Base-by-base conservation (phyloP, 2,888 invertebrate genomes). In the Andrena trimmerana region DNA sequence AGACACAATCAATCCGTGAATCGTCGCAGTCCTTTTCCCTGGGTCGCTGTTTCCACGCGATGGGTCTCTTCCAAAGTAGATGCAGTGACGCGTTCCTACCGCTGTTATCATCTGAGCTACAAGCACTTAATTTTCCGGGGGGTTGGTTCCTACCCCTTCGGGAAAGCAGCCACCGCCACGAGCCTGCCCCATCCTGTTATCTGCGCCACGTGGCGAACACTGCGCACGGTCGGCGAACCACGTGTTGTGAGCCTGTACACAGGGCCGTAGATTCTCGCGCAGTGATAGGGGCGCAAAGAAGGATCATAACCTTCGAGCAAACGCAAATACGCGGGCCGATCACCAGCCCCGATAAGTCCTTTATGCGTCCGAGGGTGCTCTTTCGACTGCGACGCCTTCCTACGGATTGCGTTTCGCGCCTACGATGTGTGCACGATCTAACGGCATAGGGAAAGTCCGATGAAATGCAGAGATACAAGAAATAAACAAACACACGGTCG, bases 71-170 rank as follows among this genome's bases (percentile, higher is more conserved):
- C 62, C 66, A 65, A 80, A 84, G 75, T 79, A 81, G 82, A 81
- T 78, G 70, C 62, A 78, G 81, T 79, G 88, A 84, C 83, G 86
- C 81, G 84, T 71, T 80, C 81, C 75, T 70, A 81, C 66, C 72
- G 74, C 65, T 78, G 91, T 93, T 93, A 93, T 93, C 93, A 91
- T 89, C 87, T 89, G 86, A 88, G 89, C 90, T 92, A 93, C 92
- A 93, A 93, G 93, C 93, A 92, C 92, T 93, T 94, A 94, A 94
- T 94, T 94, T 93, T 94, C 93, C 93, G 92, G 93, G 89, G 93
- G 92, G 92, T 92, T 93, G 93, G 90, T 91, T 92, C 89, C 90
- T 86, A 89, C 86, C 90, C 90, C 90, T 85, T 79, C 81, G 78
- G 87, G 78, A 83, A 84, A 82, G 85, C 82, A 63, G 78, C 67